Conservation (phyloP, 2,888 invertebrate genomes). For the Taenaris catops region DNA sequence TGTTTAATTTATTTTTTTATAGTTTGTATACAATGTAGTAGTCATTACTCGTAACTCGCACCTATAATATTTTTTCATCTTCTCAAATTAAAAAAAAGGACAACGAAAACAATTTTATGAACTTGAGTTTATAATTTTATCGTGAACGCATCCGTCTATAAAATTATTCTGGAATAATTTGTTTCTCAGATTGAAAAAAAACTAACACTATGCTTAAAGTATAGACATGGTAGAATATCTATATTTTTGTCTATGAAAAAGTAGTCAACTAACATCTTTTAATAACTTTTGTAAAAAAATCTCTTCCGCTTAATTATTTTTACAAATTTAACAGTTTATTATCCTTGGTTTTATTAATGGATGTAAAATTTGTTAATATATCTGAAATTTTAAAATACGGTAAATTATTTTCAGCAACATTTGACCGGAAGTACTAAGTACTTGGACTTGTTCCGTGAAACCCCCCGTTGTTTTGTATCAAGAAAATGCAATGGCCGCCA, state of each 20-base stretch:
- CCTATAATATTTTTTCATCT: too few relatives aligned
- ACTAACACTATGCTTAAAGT: constrained; percentile 3
- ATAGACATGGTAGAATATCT: constrained; percentile 10
- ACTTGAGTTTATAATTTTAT: too few relatives aligned
- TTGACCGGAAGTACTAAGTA: constrained; percentile 59
- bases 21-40: too few relatives aligned
- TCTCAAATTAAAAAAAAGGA: neutral
- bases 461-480: constrained; percentile 86
- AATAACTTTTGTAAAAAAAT: neutral
- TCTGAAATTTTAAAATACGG: too few relatives aligned
- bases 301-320: neutral
- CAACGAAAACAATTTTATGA: constrained; percentile 10
- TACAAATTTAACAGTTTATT: too few relatives aligned
- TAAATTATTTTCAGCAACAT: constrained; percentile 2
- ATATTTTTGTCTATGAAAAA: neutral
- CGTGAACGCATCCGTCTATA: constrained; percentile 6
- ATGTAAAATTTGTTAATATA: too few relatives aligned
- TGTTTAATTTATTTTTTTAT: too few relatives aligned
- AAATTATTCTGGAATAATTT: constrained; percentile 7
- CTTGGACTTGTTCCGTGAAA: constrained; percentile 69
- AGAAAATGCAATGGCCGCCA: constrained; percentile 91
- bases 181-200: constrained; percentile 11
- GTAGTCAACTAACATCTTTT: neutral
- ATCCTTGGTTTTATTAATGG: too few relatives aligned
- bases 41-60: too few relatives aligned